These are phyloP conservation scores for Reticulitermes lucifugus DNA, from an alignment of 2,888 invertebrate species.

Conservation along the genomic window DNA sequence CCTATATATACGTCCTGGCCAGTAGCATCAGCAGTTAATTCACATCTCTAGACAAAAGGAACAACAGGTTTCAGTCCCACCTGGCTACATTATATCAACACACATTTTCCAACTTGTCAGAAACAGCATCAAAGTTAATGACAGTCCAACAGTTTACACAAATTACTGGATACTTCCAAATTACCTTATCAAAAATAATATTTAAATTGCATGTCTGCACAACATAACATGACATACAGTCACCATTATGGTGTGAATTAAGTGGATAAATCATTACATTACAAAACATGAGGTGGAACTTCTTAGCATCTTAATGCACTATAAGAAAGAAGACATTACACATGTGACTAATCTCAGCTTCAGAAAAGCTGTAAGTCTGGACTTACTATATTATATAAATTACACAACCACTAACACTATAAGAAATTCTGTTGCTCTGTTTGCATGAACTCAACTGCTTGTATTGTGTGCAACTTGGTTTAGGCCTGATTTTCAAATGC, in stretches of 20 bases:
- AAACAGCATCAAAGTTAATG: too few relatives aligned
- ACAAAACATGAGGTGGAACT: conserved; percentile 12
- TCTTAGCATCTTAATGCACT: background rate
- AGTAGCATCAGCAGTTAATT: too few relatives aligned
- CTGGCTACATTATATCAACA: too few relatives aligned
- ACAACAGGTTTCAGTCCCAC: too few relatives aligned
- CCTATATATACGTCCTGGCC: too few relatives aligned
- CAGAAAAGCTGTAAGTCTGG: conserved; percentile 6
- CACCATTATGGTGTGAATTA: background rate
- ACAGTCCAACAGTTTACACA: too few relatives aligned
- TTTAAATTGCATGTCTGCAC: too few relatives aligned
- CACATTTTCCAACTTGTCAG: too few relatives aligned
- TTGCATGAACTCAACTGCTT: background rate
- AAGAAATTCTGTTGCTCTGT: background rate
- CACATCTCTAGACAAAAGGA: too few relatives aligned
- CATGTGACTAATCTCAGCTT: background rate
- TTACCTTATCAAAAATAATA: too few relatives aligned
- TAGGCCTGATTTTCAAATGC: background rate
- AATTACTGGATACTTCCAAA: too few relatives aligned
- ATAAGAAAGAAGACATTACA: conserved; percentile 1
- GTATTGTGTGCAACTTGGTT: background rate
- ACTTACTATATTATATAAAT: conserved; percentile 16
- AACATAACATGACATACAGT: background rate
- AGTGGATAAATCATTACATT: background rate
- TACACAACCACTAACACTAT: conserved; percentile 1